Conservation (phyloP, 1,140 invertebrate species). For the Scaptomyza pallida region DNA sequence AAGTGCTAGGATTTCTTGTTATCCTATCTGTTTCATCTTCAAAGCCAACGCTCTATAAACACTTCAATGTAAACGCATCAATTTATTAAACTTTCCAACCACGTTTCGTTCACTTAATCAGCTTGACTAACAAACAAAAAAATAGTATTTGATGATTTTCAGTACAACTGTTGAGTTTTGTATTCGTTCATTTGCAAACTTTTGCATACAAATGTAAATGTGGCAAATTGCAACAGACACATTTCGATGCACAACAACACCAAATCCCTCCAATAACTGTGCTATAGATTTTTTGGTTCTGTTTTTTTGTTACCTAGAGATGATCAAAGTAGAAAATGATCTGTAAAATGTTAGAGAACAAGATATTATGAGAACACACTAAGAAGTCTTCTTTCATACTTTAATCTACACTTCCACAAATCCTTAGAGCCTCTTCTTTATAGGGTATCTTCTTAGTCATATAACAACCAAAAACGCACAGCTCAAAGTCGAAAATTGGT, state of each 20-base stretch:
- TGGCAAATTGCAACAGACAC: conserved; percentile 53
- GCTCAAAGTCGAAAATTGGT: conserved; percentile 77
- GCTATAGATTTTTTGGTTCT: conserved; percentile 9
- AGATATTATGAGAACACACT: no score
- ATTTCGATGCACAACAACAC: neutral
- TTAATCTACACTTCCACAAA: neutral
- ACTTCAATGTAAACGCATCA: conserved; percentile 17
- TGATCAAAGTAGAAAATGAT: neutral
- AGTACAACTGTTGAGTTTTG: conserved; percentile 41
- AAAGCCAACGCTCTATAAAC: neutral
- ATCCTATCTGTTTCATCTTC: no score
- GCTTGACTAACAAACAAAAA: conserved; percentile 23
- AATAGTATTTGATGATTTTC: conserved; percentile 5
- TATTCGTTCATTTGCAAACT: conserved; percentile 25
- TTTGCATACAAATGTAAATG: conserved; percentile 62
- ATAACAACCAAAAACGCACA: conserved; percentile 22
- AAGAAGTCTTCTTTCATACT: no score
- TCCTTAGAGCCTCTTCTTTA: neutral
- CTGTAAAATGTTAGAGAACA: no score
- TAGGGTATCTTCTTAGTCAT: conserved; percentile 21
- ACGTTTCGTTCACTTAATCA: conserved; percentile 73
- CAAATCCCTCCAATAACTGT: conserved; percentile 19
- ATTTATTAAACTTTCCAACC: conserved; percentile 58
- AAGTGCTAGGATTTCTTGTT: no score
- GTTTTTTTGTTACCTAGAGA: neutral